Evolutionary conservation across 2,113 vertebrate genomes (phyloP).

Genomic region (Dendropsophus ebraccatus): DNA sequence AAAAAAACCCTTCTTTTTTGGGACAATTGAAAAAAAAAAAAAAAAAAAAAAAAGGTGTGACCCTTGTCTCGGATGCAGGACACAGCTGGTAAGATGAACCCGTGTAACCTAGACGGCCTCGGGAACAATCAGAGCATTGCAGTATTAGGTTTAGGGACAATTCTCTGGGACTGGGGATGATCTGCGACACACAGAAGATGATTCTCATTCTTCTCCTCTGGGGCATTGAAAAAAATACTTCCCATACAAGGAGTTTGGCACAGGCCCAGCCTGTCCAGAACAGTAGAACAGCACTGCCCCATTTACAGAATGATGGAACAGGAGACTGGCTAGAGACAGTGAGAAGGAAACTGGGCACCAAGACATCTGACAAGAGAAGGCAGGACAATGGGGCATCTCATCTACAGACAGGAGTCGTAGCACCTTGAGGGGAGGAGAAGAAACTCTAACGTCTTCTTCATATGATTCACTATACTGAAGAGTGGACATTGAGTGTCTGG

Average conservation of each 20-base stretch:
- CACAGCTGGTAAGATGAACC: neutral
- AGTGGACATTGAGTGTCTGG: neutral
- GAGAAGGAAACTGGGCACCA: constrained; percentile 22
- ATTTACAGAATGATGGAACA: constrained; percentile 37
- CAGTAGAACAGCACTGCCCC: constrained; percentile 36
- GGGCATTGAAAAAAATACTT: constrained; percentile 61
- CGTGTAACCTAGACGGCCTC: neutral
- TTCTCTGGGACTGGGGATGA: constrained; percentile 22
- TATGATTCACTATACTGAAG: neutral
- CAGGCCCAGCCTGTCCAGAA: constrained; percentile 49
- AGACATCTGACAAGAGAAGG: constrained; percentile 2
- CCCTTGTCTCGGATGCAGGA: neutral
- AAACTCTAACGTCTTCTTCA: neutral
- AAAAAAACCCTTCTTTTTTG: neutral
- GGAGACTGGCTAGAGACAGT: constrained; percentile 8
- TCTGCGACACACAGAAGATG: constrained; percentile 55
- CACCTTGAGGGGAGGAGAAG: neutral
- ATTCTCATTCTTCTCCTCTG: constrained; percentile 54
- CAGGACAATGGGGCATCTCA: constrained; percentile 3
- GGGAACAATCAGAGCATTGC: neutral
- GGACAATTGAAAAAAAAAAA: neutral
- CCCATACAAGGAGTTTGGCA: constrained; percentile 78
- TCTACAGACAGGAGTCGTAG: neutral
- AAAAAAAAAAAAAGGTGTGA: neutral
- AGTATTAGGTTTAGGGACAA: constrained; percentile 22